Evolutionary conservation across 2,797 vertebrate species (phyloP), one percentile per base, ranked within the genome.

Genomic region (Phataginus tricuspis): DNA sequence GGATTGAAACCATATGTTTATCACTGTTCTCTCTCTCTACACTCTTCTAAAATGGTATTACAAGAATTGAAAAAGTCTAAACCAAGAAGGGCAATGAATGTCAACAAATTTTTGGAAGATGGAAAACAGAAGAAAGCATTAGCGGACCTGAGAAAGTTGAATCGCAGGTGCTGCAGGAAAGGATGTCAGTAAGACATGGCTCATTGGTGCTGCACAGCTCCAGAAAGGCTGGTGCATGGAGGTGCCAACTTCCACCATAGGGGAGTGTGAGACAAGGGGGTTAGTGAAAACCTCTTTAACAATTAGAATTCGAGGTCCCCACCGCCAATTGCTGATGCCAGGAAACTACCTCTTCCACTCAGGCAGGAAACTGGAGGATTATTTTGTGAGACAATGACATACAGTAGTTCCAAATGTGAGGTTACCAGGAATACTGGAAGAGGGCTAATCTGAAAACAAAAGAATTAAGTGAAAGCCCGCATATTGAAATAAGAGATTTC

Each of bases 11-110:
- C 39, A 61, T 78, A 27, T 85, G 51, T 68, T 87, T 80, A 31
- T 69, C 37, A 45, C 68, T 71, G n/a, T 78, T 69, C 51, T 84
- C 42, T 57, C 34, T 34, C 11, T 72, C 77, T 68, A 39, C 10
- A 69, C 25, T n/a, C 59, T 78, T 88, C 49, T 93, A 85, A 94
- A 91, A 64, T 72, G 16, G 77, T 74, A 59, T 16, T 37, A 80
- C 21, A 87, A 37, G 53, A 79, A 82, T 61, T 91, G 4, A 23
- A 72, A 96, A 95, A 78, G 29, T 21, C 66, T 59, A 71, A 64
- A 79, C 29, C 18, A 72, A 51, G 25, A 59, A 89, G 25, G n/a
- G 9, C 21, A 91, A 86, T 78, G 7, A 86, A 53, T 79, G n/a
- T 61, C 64, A 91, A 66, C 45, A 80, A 8, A 27, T 13, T 75